Evolutionary conservation across 2,113 vertebrate species (phyloP), one percentile per base, ranked within the genome.

Genomic region (Polypterus bichir): DNA sequence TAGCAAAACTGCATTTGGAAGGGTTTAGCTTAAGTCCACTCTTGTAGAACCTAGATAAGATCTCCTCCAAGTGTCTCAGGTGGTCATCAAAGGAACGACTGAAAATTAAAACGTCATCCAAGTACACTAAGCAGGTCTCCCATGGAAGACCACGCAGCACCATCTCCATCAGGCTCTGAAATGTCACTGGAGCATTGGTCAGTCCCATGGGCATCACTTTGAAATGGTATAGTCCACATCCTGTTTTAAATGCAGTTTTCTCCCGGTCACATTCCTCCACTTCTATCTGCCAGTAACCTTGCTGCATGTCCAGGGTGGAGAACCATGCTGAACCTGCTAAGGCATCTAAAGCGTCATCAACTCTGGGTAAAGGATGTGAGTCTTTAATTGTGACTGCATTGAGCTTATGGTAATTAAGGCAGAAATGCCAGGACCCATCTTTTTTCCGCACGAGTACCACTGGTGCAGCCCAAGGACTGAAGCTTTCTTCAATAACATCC

Each of bases 141-240:
- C 46, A 60, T 46, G 46, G 46, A 47, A 4, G 59, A 46, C 48
- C 59, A 1, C 46, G 44, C 1, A 60, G 48, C 59, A 60, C 59
- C 48, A 49, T 9, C 27, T 60, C 59, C 54, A 60, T 60, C 44
- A 60, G 47, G 3, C 59, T 4, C 47, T 60, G 44, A 60, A 60
- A 55, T 9, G 59, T 60, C 47, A 27, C 59, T 9, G 59, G 59
- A 60, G 59, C 59, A 60, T 60, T 60, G 46, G 8, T 9, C 4
- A 2, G 48, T 4, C 2, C 59, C 59, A 60, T 60, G 1, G 59
- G 46, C 59, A 60, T 60, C 44, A 60, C 5, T 44, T 60, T 2
- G 46, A 4, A 60, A 9, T 60, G 7, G 44, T 60, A 48, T 44
- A 60, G 59, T 10, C 27, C 11, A 60, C 46, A 11, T 44, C 46